These are phyloP conservation scores for Phaethon lepturus DNA, from an alignment of 2,113 vertebrate genomes.

Conservation along the genomic window DNA sequence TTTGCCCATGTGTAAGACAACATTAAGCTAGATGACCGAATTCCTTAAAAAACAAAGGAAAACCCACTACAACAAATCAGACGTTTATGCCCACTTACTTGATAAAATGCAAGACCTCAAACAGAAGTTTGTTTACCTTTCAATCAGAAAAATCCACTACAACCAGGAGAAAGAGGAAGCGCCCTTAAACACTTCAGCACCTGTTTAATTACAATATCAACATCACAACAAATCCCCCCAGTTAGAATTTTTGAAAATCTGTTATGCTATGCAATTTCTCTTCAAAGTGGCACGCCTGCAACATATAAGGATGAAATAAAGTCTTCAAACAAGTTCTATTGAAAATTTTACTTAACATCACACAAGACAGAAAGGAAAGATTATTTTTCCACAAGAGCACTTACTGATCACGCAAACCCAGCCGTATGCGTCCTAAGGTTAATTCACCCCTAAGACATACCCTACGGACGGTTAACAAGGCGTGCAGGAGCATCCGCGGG, in stretches of 20 bases:
- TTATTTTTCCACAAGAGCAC: neutral
- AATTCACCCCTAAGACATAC: neutral
- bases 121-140: neutral
- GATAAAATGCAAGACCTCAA: neutral
- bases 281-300: accelerated
- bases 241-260: neutral
- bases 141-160: neutral
- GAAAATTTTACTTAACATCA: neutral
- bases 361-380: neutral
- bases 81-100: neutral
- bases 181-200: neutral
- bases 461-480: accelerated
- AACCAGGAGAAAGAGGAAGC: neutral
- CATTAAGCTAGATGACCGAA: neutral
- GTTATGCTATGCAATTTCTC: neutral
- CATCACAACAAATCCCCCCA: neutral
- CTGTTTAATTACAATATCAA: neutral
- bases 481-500: accelerated
- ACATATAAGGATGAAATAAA: neutral
- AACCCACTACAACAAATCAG: neutral
- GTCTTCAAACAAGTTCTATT: neutral
- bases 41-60: neutral
- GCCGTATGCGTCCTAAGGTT: neutral
- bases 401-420: neutral
- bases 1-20: neutral